Conservation (phyloP, 2,888 invertebrate species). For the Sepioteuthis lessoniana region DNA sequence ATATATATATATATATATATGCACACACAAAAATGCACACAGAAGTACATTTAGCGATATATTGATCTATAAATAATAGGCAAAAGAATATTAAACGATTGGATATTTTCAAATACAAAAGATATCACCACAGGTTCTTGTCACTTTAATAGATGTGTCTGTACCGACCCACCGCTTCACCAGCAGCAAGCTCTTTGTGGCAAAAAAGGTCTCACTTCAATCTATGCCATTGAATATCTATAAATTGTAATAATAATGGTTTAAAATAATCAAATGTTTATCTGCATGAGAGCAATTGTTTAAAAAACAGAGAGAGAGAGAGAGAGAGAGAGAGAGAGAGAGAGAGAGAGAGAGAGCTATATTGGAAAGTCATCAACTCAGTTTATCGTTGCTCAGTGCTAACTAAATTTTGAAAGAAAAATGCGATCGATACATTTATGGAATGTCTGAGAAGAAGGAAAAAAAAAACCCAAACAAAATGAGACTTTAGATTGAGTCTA, state of each 20-base stretch:
- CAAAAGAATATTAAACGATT: background rate
- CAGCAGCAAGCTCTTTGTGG: background rate
- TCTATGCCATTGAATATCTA: background rate
- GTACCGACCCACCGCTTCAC: background rate
- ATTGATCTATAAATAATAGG: background rate
- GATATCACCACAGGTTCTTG: background rate
- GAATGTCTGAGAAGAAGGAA: background rate
- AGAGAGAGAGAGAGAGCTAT: background rate
- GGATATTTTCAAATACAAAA: background rate
- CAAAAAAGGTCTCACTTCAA: background rate
- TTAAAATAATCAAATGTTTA: background rate
- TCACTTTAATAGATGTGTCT: background rate
- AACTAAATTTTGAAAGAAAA: background rate
- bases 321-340: no score
- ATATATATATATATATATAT: no score
- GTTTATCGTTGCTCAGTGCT: background rate
- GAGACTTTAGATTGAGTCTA: background rate
- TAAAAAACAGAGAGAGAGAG: background rate
- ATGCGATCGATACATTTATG: background rate
- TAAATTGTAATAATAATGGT: background rate
- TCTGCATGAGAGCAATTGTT: background rate
- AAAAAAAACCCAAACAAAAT: background rate
- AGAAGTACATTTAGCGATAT: background rate
- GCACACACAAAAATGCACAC: background rate
- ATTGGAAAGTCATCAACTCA: no score